These are phyloP conservation scores for Drosophila leontia DNA, from an alignment of 1,140 invertebrate species.

Conservation along the genomic window DNA sequence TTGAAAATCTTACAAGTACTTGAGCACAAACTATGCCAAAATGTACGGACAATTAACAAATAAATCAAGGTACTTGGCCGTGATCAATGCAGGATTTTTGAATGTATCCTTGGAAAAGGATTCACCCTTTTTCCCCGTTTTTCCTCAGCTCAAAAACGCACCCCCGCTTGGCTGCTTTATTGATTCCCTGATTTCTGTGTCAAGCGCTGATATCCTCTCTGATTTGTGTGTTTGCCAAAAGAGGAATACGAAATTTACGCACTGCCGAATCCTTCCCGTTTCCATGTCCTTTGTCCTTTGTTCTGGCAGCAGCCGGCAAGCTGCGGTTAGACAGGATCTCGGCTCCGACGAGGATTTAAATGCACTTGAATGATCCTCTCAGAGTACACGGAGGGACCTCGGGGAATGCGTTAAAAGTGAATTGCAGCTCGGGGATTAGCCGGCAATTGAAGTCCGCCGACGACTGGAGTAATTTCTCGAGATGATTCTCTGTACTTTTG, in stretches of 20 bases:
- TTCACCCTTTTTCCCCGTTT: conserved; percentile 15
- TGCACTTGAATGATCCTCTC: conserved; percentile 73
- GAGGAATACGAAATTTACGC: conserved; percentile 60
- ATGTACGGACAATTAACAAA: conserved; percentile 4
- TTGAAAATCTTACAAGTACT: background rate
- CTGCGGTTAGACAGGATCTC: conserved; percentile 66
- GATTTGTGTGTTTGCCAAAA: conserved; percentile 46
- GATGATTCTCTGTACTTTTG: conserved; percentile 55
- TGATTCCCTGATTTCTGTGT: conserved; percentile 70
- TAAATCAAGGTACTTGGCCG: background rate
- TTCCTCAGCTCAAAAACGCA: background rate
- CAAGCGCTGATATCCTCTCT: conserved; percentile 71
- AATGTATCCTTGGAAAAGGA: background rate
- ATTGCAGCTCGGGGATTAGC: conserved; percentile 74
- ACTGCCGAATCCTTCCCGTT: conserved; percentile 49
- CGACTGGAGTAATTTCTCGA: conserved; percentile 9
- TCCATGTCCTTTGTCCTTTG: conserved; percentile 13
- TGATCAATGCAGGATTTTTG: background rate
- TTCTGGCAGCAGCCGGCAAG: conserved; percentile 9
- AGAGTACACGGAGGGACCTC: conserved; percentile 7
- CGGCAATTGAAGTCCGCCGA: conserved; percentile 65
- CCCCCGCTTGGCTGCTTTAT: conserved; percentile 30
- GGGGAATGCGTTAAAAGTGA: conserved; percentile 78
- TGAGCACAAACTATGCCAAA: conserved; percentile 7
- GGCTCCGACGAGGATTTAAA: conserved; percentile 68